Conservation (phyloP, 2,797 vertebrate genomes). For the Tapirus indicus region DNA sequence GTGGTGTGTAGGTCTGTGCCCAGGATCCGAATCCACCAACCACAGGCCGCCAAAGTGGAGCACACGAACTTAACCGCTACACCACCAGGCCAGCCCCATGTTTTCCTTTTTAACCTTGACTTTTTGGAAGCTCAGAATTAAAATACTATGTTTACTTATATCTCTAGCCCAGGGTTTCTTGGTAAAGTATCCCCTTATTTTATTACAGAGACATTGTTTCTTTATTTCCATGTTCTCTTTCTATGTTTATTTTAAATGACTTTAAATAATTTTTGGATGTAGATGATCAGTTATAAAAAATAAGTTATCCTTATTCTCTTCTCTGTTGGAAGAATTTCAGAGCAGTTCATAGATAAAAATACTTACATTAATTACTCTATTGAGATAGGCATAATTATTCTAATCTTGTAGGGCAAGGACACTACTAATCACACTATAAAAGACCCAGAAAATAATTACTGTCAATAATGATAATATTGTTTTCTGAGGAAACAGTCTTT, state of each 20-base stretch:
- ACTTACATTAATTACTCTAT: not conserved
- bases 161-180: not conserved
- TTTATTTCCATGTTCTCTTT: not conserved
- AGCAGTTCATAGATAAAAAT: slow-evolving; percentile 29
- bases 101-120: slow-evolving; percentile 44
- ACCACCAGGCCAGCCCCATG: not conserved
- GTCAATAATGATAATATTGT: not conserved
- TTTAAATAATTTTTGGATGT: not conserved
- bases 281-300: not conserved
- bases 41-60: no score
- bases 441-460: not conserved
- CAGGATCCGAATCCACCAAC: no score
- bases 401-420: not conserved
- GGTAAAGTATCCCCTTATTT: not conserved
- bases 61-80: no score
- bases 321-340: not conserved
- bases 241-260: slow-evolving; percentile 32
- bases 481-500: not conserved
- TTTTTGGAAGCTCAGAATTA: slow-evolving; percentile 32
- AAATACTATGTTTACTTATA: not conserved
- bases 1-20: no score
- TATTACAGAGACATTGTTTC: not conserved
- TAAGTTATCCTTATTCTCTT: not conserved
- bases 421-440: not conserved
- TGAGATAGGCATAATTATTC: not conserved